Evolutionary conservation across 2,888 invertebrate genomes (phyloP).

Genomic region (Cancer borealis): DNA sequence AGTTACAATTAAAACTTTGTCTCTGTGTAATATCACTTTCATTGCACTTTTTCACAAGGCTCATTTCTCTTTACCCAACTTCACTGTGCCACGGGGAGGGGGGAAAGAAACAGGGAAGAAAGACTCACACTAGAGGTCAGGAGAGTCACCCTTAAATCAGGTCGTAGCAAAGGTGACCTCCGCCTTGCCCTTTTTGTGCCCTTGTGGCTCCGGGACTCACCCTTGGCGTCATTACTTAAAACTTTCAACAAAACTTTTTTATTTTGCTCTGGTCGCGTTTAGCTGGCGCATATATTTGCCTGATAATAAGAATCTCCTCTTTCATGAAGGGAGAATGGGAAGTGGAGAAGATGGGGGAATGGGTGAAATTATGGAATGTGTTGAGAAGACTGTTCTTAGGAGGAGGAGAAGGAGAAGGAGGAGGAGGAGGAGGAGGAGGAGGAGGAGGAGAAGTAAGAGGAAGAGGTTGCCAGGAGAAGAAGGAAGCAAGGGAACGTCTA

Average conservation of each 20-base stretch:
- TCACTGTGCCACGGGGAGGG: conserved; percentile 51
- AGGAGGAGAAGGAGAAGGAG: conserved; percentile 35
- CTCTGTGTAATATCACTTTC: conserved; percentile 67
- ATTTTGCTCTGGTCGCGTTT: conserved; percentile 71
- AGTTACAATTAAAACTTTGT: conserved; percentile 70
- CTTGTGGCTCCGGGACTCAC: conserved; percentile 48
- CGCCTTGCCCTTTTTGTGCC: conserved; percentile 1
- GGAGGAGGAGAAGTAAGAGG: background rate
- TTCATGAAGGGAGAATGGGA: conserved; percentile 54
- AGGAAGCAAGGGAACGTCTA: background rate
- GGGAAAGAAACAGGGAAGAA: background rate
- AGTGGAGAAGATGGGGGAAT: conserved; percentile 36
- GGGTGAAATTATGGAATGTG: conserved; percentile 54
- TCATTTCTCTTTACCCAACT: conserved; percentile 71
- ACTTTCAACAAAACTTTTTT: conserved; percentile 69
- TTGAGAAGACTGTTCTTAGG: background rate
- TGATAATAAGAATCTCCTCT: conserved; percentile 70
- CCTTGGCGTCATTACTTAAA: conserved; percentile 69
- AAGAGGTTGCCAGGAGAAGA: background rate
- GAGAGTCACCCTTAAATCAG: background rate
- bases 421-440: background rate
- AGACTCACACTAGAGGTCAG: background rate
- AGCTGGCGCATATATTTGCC: conserved; percentile 72
- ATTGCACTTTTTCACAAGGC: conserved; percentile 66
- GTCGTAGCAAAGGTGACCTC: background rate